phyloP scores from a whole-genome alignment of 37 sponge, comb jelly and placozoan genomes.

The Hormiphora californensis region DNA sequence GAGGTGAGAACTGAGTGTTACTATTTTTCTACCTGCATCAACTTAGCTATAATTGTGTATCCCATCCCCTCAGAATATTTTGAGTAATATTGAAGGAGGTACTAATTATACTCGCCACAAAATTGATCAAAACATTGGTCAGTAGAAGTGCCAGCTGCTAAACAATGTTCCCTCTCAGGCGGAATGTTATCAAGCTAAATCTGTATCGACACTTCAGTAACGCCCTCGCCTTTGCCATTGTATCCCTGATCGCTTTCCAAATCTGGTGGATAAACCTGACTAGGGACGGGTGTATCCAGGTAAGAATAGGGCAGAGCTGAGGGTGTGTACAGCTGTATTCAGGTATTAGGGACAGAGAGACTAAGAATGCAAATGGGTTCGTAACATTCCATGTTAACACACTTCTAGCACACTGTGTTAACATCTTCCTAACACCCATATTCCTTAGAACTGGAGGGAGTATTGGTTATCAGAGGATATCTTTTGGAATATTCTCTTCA shows the following conservation, averaged over 20 bases:
- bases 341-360: too few relatives aligned
- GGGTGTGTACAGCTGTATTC: too few relatives aligned
- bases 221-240: constrained; percentile 10
- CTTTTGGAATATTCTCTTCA: constrained; percentile 47
- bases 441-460: constrained; percentile 40
- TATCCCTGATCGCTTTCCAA: neutral
- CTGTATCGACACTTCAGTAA: constrained; percentile 52
- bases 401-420: too few relatives aligned
- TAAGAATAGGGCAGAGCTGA: neutral
- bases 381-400: too few relatives aligned
- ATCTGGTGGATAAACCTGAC: constrained; percentile 41
- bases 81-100: neutral
- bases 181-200: constrained; percentile 35
- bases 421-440: too few relatives aligned
- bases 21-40: neutral
- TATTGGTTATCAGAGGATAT: constrained; percentile 48
- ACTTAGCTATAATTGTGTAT: neutral
- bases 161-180: too few relatives aligned
- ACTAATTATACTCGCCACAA: neutral
- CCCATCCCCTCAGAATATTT: neutral
- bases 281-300: constrained; percentile 48
- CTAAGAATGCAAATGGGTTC: too few relatives aligned
- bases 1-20: neutral
- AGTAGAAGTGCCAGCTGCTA: too few relatives aligned
- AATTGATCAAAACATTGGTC: too few relatives aligned